Conservation (phyloP, 2,113 vertebrate species). For the Hyperopisus bebe region DNA sequence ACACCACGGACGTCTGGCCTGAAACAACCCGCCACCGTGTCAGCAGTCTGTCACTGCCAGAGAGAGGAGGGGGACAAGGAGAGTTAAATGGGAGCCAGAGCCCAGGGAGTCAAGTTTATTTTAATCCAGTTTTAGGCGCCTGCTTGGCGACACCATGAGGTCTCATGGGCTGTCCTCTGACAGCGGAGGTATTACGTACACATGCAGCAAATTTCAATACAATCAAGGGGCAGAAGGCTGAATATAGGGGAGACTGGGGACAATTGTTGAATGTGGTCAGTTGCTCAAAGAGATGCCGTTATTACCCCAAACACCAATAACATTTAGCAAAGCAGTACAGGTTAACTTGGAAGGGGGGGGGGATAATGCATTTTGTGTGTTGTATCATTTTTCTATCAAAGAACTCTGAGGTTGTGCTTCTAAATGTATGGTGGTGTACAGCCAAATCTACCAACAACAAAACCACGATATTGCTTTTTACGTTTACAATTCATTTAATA, state of each 20-base stretch:
- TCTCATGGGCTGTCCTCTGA: not conserved
- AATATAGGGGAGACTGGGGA: not conserved
- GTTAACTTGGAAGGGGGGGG: not conserved
- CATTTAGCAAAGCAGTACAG: not conserved
- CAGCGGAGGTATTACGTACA: not conserved
- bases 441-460: not conserved
- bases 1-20: slow-evolving; percentile 50
- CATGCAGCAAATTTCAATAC: not conserved
- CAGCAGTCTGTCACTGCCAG: slow-evolving; percentile 44
- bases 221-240: not conserved
- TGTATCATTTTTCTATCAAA: not conserved
- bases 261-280: not conserved
- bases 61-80: not conserved
- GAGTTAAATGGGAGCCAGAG: not conserved
- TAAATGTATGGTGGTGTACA: not conserved
- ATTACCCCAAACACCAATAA: not conserved
- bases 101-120: not conserved
- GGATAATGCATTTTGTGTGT: too few species aligned
- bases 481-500: not conserved
- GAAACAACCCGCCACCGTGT: slow-evolving; percentile 68
- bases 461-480: not conserved
- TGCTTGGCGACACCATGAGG: not conserved
- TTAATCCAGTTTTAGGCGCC: not conserved
- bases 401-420: not conserved
- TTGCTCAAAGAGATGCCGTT: not conserved